Base-by-base conservation (phyloP, 2,888 invertebrate genomes). In the Xestia xanthographa region DNA sequence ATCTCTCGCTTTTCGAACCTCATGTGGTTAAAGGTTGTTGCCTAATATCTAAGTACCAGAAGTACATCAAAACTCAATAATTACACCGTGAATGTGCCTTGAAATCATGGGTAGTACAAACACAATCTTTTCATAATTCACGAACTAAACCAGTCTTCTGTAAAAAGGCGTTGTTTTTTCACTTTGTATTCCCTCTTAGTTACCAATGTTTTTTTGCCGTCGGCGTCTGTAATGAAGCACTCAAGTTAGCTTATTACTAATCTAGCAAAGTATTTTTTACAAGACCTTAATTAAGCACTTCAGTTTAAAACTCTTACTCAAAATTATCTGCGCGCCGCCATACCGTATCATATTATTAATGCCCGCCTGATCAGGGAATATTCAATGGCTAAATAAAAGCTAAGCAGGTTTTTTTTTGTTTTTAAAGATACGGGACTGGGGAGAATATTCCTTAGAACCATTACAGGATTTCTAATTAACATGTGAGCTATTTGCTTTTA, bases 271-370 rank as follows among this genome's bases (percentile, higher is more conserved):
- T 6, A 34, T 45, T 60, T 26, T 80, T 79, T 45, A 63, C 17
- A 56, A 67, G 38, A 41, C 14, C n/a, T 43, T 53, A 72, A 63
- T 41, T 17, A 48, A 26, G 38, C 26, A 5, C 26, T 38, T n/a
- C 8, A 34, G 22, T 20, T 65, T 60, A 26, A 80, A 65, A 79
- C 8, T 60, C 4, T 38, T 66, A 29, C 68, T 68, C 17, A 29
- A 66, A 29, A 60, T 63, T 56, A 26, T 62, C n/a, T 14, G 11
- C 34, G 41, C 34, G 17, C 20, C 41, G 53, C 12, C 34, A n/a
- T n/a, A 66, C 58, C n/a, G 22, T 56, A 5, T 17, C 67, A 29
- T 66, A 53, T 60, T 66, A 53, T 60, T 20, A 50, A 41, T 68
- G 20, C 5, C 45, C 48, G 41, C 41, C 41, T 58, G 22, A 48